Base-by-base conservation (phyloP, 2,797 vertebrate genomes). In the Delichon dasypus region DNA sequence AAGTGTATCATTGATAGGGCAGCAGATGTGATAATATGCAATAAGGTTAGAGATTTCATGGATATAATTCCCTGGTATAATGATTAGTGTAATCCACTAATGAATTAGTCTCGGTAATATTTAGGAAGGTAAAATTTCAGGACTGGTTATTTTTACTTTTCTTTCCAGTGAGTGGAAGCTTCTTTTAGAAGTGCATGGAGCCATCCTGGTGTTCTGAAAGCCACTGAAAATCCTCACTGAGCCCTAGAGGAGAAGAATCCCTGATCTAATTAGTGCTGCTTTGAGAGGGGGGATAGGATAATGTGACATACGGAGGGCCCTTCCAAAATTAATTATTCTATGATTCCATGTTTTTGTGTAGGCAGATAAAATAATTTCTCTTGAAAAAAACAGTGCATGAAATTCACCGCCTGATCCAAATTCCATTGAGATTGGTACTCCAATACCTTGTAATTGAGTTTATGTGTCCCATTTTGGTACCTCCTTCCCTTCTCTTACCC, bases 1-100 rank as follows among this genome's bases (percentile, higher is more conserved):
- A 90, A 96, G 86, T 90, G 75, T 92, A 81, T 95, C 85, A 76
- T 68, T 92, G 76, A 95, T 93, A 94, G 89, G 88, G 74, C 74
- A 96, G 76, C 85, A 94, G 85, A 95, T 94, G 88, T 84, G 93
- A 90, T 95, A 96, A 95, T 89, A 83, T 54, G 70, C 75, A 88
- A 66, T 75, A 93, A 90, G 62, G 66, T 82, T 93, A 92, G 91
- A 80, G 88, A 95, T 85, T 93, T 91, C 66, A 83, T 54, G 77
- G 60, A 44, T 94, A 64, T 72, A 94, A 94, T 85, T 94, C 66
- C 17, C 72, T 89, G 48, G 60, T 72, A 87, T 92, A 93, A 94
- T 85, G 65, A 95, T 89, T 85, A 96, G 50, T 66, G 89, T 93
- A 97, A 96, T 95, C 86, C 74, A 91, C 74, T 97, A 96, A 95